A percentile compares a stretch with the other conserved stretches of the same genome.
Evolutionary conservation across 2,888 invertebrate genomes (phyloP).

Genomic region (Spodoptera littoralis): DNA sequence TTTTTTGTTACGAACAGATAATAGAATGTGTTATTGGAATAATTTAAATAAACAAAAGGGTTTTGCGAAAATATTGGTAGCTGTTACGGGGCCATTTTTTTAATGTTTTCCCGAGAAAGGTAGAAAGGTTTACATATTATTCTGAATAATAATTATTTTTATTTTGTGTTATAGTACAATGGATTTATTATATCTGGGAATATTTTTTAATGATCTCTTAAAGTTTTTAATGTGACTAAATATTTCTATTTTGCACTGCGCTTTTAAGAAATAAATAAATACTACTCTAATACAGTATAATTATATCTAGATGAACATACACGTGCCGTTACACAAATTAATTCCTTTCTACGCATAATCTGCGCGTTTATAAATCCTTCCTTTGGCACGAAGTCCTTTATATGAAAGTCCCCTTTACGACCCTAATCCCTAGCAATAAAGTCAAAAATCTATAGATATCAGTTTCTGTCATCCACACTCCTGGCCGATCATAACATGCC

Average conservation of each 20-base stretch:
- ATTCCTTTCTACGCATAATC: conserved; percentile 22
- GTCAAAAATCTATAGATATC: conserved; percentile 48
- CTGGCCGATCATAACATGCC: conserved; percentile 47
- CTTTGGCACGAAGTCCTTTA: conserved; percentile 7
- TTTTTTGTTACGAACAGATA: conserved; percentile 54
- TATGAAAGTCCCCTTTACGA: conserved; percentile 4
- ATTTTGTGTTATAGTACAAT: too few species aligned
- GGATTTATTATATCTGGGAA: too few species aligned
- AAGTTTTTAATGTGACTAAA: too few species aligned
- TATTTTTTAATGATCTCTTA: too few species aligned
- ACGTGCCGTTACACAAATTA: conserved; percentile 13
- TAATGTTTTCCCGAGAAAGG: conserved; percentile 1
- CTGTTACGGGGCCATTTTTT: conserved; percentile 26
- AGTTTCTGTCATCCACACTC: conserved; percentile 53
- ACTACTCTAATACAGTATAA: neutral
- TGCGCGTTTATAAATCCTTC: conserved; percentile 27
- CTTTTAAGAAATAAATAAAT: neutral
- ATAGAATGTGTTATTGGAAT: conserved; percentile 58
- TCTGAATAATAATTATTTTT: neutral
- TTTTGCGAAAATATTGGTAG: conserved; percentile 25
- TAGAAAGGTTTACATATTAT: neutral
- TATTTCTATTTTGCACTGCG: too few species aligned
- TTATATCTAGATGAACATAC: too few species aligned
- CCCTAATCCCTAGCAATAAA: conserved; percentile 48
- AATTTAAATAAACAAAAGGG: conserved; percentile 51